A percentile compares a stretch with the other conserved stretches of the same genome.
Conservation (phyloP, 2,888 invertebrate species). For the Campoletis raptor region DNA sequence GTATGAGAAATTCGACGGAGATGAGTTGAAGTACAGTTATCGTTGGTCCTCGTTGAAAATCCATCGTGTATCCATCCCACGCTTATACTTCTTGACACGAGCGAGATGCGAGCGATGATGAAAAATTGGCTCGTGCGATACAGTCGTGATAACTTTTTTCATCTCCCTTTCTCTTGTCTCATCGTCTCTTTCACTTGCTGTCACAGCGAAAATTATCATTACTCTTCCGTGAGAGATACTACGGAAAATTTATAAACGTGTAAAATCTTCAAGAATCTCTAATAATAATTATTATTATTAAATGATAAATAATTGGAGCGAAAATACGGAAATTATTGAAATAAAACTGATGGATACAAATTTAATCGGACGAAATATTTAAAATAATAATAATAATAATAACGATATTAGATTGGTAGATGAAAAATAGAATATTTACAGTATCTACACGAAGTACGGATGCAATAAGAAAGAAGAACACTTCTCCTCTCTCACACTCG, state of each 20-base stretch:
- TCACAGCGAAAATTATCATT: background rate
- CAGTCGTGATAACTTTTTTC: conserved; percentile 64
- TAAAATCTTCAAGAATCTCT: conserved; percentile 61
- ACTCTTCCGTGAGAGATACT: conserved; percentile 36
- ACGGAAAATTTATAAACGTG: conserved; percentile 65
- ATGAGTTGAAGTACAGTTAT: conserved; percentile 49
- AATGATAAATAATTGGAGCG: background rate
- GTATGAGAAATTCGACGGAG: conserved; percentile 29
- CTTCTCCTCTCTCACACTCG: conserved; percentile 49
- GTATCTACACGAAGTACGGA: conserved; percentile 22
- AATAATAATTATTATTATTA: background rate
- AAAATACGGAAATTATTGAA: background rate
- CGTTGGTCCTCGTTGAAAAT: conserved; percentile 42
- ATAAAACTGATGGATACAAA: background rate
- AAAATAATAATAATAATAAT: conserved; percentile 8
- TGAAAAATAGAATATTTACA: conserved; percentile 13
- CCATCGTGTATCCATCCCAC: conserved; percentile 59
- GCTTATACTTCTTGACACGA: conserved; percentile 52
- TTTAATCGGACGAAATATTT: background rate
- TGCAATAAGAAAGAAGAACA: conserved; percentile 58
- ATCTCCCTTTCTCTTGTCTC: conserved; percentile 42
- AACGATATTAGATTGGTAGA: conserved; percentile 30
- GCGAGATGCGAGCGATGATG: conserved; percentile 42
- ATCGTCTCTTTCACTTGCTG: background rate
- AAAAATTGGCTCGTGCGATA: conserved; percentile 45